Percentiles rank a stretch among this genome's conserved stretches.
These are phyloP conservation scores for Phenganax marumi DNA, from an alignment of 92 coral and sea anemone species.

Conservation along the genomic window DNA sequence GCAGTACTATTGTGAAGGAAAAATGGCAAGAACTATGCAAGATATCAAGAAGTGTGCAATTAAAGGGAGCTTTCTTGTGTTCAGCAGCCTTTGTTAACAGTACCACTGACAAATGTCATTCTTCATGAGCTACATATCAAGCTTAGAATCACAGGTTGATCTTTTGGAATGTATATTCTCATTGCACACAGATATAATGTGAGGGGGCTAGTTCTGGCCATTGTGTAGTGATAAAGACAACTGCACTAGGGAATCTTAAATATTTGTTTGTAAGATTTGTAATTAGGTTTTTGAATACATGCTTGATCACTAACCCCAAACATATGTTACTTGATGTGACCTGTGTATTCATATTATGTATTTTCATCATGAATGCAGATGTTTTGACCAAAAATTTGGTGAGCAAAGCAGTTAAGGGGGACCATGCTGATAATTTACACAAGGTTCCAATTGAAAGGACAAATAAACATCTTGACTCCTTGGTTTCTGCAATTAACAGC, in stretches of 20 bases:
- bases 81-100: conserved; percentile 6
- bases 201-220: too few species aligned
- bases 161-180: neutral
- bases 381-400: conserved; percentile 16
- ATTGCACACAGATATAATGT: neutral
- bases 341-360: neutral
- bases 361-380: neutral
- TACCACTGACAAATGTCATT: conserved; percentile 3
- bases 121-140: conserved; percentile 15
- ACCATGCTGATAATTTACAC: conserved; percentile 1
- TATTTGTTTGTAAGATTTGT: neutral
- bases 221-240: neutral
- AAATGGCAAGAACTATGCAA: conserved; percentile 11
- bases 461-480: conserved; percentile 13
- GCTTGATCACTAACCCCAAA: too few species aligned
- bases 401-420: neutral
- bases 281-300: neutral
- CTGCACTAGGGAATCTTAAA: neutral
- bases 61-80: neutral
- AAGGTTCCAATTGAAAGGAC: conserved; percentile 5
- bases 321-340: neutral
- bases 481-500: conserved; percentile 9
- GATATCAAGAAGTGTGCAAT: conserved; percentile 22
- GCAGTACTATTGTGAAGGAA: neutral
- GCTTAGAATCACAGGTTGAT: conserved; percentile 26